phyloP scores from a whole-genome alignment of 2,113 vertebrate species.

The Rhipidura dahli region DNA sequence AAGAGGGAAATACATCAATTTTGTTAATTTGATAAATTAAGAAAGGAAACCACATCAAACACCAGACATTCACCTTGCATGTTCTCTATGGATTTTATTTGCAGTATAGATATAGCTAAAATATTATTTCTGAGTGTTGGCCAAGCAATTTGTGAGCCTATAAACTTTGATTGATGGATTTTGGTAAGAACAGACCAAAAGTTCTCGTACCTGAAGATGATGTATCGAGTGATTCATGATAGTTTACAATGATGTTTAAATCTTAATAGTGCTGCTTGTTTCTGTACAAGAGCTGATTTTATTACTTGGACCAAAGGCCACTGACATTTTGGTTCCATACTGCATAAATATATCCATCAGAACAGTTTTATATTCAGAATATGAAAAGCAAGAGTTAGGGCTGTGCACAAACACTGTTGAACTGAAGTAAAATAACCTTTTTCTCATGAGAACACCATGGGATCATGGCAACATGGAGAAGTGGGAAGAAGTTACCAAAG shows the following conservation, averaged over 20 bases:
- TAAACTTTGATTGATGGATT: slow-evolving; percentile 65
- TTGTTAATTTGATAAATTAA: slow-evolving; percentile 11
- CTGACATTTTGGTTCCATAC: slow-evolving; percentile 64
- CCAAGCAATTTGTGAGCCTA: slow-evolving; percentile 60
- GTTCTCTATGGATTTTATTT: slow-evolving; percentile 38
- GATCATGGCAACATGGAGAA: neutral
- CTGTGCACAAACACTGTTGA: neutral
- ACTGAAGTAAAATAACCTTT: neutral
- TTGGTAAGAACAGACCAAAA: slow-evolving; percentile 35
- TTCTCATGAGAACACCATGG: neutral
- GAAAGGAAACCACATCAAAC: neutral
- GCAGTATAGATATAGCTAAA: slow-evolving; percentile 33
- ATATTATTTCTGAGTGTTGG: slow-evolving; percentile 33
- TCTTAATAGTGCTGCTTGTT: slow-evolving; percentile 63
- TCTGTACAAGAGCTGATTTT: slow-evolving; percentile 63
- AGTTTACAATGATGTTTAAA: slow-evolving; percentile 67
- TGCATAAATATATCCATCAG: slow-evolving; percentile 35
- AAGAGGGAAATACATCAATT: neutral
- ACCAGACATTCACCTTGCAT: neutral
- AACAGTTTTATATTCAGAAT: slow-evolving; percentile 48
- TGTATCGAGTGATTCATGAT: slow-evolving; percentile 59
- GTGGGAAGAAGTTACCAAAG: neutral
- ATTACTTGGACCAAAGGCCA: slow-evolving; percentile 59
- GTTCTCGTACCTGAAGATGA: slow-evolving; percentile 59
- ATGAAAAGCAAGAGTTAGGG: slow-evolving; percentile 18